Base-by-base conservation (phyloP, 2,888 invertebrate genomes). In the Eretmocerus hayati region DNA sequence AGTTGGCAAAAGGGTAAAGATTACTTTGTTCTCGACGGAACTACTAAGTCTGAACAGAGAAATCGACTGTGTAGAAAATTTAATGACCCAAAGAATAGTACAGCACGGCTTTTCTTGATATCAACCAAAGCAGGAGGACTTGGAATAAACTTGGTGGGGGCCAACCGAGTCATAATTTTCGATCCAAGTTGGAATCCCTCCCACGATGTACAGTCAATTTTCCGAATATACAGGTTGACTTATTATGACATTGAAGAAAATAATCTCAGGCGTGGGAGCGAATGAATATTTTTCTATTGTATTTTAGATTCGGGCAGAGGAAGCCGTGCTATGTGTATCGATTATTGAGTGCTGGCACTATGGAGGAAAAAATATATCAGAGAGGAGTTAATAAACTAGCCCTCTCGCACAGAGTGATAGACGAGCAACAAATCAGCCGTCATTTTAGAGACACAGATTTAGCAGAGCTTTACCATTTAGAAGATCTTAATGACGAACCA, bases 301-400 rank as follows among this genome's bases (percentile, higher is more conserved):
- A n/a, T 18, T 42, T 38, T 22, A 53, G 97, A 43, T 95, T 95
- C 72, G 97, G 97, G 0, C 97, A 97, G 74, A 85, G 80, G 55
- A 97, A 97, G 68, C 94, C 95, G 0, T 91, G 90, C 64, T 96
- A 93, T 65, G 81, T 97, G 36, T 97, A 97, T 74, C 79, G 97
- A 59, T 87, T 97, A 65, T 79, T 96, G 31, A 90, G 92, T 16
- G 68, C 88, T 84, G 94, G 94, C 16, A 90, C 94, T 26, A 95
- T 96, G 93, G 96, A 96, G 64, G 93, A 95, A 72, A 91, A 93
- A 69, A 89, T 96, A 43, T 96, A 95, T 73, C 92, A 95, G 71
- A 80, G 95, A 0, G 95, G 96, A 74, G 91, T 96, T 44, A 90
- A 88, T 2, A 95, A 94, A 72, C 86, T 92, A 67, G 92, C 93